A percentile compares a stretch with the other conserved stretches of the same genome.
Conservation (phyloP, 1,140 invertebrate genomes). For the Listronotus bonariensis region DNA sequence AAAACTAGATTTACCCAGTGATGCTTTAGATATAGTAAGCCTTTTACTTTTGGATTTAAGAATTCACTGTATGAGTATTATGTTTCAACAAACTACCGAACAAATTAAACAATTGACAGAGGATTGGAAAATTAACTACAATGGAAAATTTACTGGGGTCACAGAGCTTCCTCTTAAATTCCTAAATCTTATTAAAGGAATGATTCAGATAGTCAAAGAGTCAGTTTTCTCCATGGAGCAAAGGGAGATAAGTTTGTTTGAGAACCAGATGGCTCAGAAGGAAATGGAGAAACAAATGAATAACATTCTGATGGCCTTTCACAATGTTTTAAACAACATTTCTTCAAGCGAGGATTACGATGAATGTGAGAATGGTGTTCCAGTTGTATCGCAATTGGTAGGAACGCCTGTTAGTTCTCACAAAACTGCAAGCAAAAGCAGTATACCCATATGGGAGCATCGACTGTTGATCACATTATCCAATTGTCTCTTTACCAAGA, state of each 20-base stretch:
- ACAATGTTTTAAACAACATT: constrained; percentile 67
- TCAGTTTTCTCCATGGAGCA: constrained; percentile 75
- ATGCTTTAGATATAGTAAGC: constrained; percentile 81
- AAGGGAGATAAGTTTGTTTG: constrained; percentile 72
- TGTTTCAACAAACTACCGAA: constrained; percentile 83
- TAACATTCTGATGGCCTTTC: constrained; percentile 70
- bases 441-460: constrained; percentile 73
- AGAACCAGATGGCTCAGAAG: constrained; percentile 65
- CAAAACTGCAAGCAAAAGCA: constrained; percentile 43
- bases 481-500: constrained; percentile 85
- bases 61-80: constrained; percentile 81
- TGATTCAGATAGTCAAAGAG: constrained; percentile 83
- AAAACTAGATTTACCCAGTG: constrained; percentile 76
- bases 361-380: constrained; percentile 59
- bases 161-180: constrained; percentile 85
- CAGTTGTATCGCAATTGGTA: constrained; percentile 67
- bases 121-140: constrained; percentile 86
- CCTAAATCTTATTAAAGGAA: constrained; percentile 79
- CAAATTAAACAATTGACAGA: constrained; percentile 84
- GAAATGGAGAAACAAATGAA: constrained; percentile 73
- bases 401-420: constrained; percentile 62
- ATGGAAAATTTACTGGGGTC: constrained; percentile 78
- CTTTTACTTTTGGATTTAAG: constrained; percentile 86
- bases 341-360: constrained; percentile 68
- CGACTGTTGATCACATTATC: constrained; percentile 84